These are phyloP conservation scores for Phymorhynchus buccinoides DNA, from an alignment of 1,140 invertebrate species.

Conservation along the genomic window DNA sequence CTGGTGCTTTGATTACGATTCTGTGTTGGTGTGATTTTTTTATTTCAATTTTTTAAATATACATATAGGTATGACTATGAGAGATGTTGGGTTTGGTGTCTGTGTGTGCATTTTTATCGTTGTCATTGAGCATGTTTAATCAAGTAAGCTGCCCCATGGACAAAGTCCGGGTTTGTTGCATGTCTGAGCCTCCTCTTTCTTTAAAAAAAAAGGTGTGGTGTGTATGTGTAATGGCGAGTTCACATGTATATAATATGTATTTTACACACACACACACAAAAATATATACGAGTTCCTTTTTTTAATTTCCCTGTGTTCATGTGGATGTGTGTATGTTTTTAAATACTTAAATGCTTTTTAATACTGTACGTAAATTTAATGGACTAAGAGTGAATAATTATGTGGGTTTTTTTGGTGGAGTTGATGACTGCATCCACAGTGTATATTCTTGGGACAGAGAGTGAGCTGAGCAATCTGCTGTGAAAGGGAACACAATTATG, in stretches of 20 bases:
- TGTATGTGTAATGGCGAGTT: neutral
- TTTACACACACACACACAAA: too few species aligned
- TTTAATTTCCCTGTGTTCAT: neutral
- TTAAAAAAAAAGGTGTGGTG: too few species aligned
- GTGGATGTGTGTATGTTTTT: neutral
- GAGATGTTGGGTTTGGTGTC: neutral
- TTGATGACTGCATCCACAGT: neutral
- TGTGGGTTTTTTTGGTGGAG: neutral
- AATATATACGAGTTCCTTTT: neutral
- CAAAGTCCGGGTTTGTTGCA: neutral
- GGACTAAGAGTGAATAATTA: neutral
- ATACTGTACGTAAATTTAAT: neutral
- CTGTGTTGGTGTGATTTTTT: neutral
- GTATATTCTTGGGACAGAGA: neutral
- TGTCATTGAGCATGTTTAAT: neutral
- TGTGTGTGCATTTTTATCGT: neutral
- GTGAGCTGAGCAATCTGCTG: neutral
- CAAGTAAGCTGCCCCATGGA: neutral
- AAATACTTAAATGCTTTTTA: too few species aligned
- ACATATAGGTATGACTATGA: neutral
- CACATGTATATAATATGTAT: too few species aligned
- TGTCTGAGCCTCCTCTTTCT: neutral
- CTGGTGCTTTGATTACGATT: conserved; percentile 22
- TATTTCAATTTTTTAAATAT: neutral
- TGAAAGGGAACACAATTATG: neutral